Percentiles rank a stretch among this genome's conserved stretches.
Conservation (phyloP, 1,140 invertebrate species). For the Drosophila melanica region DNA sequence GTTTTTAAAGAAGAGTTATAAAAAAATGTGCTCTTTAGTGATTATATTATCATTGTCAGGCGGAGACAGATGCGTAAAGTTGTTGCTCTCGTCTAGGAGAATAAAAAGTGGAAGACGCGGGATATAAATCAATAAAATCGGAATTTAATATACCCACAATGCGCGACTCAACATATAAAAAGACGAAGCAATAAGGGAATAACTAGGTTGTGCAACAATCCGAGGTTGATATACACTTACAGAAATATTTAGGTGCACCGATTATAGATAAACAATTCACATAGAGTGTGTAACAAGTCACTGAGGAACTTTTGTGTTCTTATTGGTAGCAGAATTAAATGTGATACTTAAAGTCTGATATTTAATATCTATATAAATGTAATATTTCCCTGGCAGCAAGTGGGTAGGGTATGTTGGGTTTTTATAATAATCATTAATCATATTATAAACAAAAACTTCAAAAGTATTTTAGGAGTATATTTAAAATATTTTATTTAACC, state of each 20-base stretch:
- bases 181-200: background rate
- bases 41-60: conserved; percentile 55
- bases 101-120: conserved; percentile 39
- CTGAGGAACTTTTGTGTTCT: too few species aligned
- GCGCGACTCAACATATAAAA: conserved; percentile 16
- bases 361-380: too few species aligned
- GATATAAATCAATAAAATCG: conserved; percentile 71
- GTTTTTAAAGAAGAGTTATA: conserved; percentile 1
- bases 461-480: too few species aligned
- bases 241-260: background rate
- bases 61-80: conserved; percentile 30
- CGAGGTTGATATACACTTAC: conserved; percentile 3
- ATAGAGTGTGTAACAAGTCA: too few species aligned
- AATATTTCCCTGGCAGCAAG: too few species aligned
- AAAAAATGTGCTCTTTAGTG: conserved; percentile 12
- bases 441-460: too few species aligned
- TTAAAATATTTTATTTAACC: too few species aligned
- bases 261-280: too few species aligned
- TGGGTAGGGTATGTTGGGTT: too few species aligned
- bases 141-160: conserved; percentile 74
- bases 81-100: conserved; percentile 38
- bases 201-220: background rate
- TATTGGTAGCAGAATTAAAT: too few species aligned
- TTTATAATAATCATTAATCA: too few species aligned
- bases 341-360: too few species aligned